Conservation (phyloP, 2,888 invertebrate species). For the Sphecodes monilicornis region DNA sequence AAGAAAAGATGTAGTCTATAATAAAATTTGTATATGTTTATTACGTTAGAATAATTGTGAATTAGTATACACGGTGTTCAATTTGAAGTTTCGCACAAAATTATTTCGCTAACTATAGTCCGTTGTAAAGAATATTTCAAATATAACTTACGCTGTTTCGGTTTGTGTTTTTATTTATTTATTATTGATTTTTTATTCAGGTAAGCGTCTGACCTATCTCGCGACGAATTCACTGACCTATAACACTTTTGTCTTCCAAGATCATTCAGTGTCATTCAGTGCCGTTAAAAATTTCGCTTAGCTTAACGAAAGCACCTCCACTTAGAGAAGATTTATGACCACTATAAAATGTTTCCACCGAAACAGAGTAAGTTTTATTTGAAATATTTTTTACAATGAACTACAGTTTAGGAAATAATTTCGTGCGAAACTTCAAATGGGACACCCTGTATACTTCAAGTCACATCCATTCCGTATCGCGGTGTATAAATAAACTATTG, state of each 20-base stretch:
- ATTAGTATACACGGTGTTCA: background rate
- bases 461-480: background rate
- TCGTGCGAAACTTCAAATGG: background rate
- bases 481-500: no score
- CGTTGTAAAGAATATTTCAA: background rate
- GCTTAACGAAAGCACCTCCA: background rate
- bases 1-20: no score
- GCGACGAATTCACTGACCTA: background rate
- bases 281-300: background rate
- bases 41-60: no score
- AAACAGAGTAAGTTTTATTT: background rate
- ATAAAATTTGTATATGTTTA: no score
- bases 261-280: no score
- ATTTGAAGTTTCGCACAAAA: background rate
- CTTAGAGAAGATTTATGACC: background rate
- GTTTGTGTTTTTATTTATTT: no score
- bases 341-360: background rate
- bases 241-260: background rate
- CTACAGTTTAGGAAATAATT: background rate
- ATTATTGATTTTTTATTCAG: no score
- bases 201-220: no score
- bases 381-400: background rate
- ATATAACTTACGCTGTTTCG: background rate
- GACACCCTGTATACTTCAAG: background rate
- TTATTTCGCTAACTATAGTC: background rate